Percentiles rank a stretch among this genome's conserved stretches.
Conservation (phyloP, 1,140 invertebrate species). For the Eriocheir sinensis region DNA sequence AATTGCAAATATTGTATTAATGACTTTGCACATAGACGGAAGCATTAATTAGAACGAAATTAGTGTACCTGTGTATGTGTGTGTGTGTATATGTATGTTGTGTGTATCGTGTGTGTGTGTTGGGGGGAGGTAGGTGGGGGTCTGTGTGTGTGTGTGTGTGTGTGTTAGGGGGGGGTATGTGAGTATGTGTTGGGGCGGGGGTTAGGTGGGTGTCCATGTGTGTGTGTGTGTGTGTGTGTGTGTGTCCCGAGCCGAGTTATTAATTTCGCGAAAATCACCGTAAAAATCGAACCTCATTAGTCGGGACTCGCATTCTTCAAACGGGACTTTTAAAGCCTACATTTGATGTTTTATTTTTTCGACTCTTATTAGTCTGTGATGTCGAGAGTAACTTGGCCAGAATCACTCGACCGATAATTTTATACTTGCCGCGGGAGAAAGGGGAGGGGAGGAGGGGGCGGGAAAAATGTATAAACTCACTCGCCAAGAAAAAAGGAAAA, state of each 20-base stretch:
- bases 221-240: conserved; percentile 22
- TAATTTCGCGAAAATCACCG: neutral
- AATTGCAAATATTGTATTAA: no score
- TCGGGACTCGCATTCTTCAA: neutral
- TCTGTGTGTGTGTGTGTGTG: conserved; percentile 13
- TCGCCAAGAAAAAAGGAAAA: no score
- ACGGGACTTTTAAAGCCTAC: neutral
- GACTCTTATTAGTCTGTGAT: neutral
- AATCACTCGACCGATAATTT: neutral
- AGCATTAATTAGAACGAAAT: neutral
- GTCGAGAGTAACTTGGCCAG: neutral
- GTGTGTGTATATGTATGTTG: neutral
- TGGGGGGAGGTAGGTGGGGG: neutral
- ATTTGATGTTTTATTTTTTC: conserved; percentile 2
- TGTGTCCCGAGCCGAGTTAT: neutral
- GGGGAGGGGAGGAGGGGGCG: no score
- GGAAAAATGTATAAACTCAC: no score
- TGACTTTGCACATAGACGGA: neutral
- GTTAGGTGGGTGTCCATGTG: neutral
- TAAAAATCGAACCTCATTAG: neutral
- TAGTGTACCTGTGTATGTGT: neutral
- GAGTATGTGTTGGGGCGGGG: no score
- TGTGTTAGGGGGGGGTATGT: neutral
- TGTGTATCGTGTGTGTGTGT: neutral
- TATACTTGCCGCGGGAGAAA: no score